Conservation (phyloP, 1,140 invertebrate species). For the Tribolium castaneum region DNA sequence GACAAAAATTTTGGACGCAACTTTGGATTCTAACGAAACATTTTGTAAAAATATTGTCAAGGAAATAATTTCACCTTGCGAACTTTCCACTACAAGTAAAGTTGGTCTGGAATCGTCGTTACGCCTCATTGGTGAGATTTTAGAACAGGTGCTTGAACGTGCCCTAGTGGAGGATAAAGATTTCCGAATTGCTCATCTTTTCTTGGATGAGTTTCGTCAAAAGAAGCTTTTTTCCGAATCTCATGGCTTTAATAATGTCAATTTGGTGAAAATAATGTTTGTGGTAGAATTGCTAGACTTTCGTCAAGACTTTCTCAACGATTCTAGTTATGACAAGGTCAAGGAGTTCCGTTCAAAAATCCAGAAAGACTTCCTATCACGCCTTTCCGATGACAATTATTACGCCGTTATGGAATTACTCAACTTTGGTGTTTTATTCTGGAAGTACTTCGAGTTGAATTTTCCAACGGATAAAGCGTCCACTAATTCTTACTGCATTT, state of each 20-base stretch:
- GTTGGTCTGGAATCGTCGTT: slow-evolving; percentile 66
- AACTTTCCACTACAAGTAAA: not conserved
- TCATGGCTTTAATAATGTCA: slow-evolving; percentile 42
- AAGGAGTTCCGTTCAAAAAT: not conserved
- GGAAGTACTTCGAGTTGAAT: not conserved
- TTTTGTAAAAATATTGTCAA: slow-evolving; percentile 42
- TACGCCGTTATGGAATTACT: not conserved
- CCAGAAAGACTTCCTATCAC: not conserved
- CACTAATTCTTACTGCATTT: not conserved
- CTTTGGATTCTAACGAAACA: slow-evolving; percentile 9
- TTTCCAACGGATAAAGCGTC: not conserved
- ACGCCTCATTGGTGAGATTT: slow-evolving; percentile 64
- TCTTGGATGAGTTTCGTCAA: slow-evolving; percentile 24
- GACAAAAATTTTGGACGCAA: slow-evolving; percentile 64
- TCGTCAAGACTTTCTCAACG: not conserved
- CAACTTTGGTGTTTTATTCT: not conserved
- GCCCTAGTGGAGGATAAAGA: slow-evolving; percentile 3
- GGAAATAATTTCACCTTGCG: slow-evolving; percentile 34
- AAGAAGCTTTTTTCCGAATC: slow-evolving; percentile 36
- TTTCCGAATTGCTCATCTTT: slow-evolving; percentile 47
- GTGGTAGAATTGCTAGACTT: slow-evolving; percentile 39
- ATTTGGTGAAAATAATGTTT: slow-evolving; percentile 47
- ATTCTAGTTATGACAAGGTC: not conserved
- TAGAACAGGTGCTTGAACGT: slow-evolving; percentile 58
- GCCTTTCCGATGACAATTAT: not conserved